Evolutionary conservation across 2,888 invertebrate genomes (phyloP).

Genomic region (Apamea crenata): DNA sequence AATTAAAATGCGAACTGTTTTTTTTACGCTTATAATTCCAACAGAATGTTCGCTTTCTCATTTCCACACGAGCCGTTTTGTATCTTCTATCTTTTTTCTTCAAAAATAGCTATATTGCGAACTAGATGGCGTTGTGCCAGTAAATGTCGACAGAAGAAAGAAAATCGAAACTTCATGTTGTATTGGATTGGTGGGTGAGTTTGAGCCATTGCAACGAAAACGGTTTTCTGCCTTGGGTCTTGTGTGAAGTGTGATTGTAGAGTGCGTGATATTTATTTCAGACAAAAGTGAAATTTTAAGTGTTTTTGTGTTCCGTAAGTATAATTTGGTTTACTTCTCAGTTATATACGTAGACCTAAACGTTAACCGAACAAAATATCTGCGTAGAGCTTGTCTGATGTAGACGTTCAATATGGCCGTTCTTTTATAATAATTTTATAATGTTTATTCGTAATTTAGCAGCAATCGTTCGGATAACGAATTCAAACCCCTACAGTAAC

Average conservation of each 20-base stretch:
- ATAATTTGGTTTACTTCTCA: constrained; percentile 61
- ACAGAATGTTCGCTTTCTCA: constrained; percentile 17
- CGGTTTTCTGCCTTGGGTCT: constrained; percentile 89
- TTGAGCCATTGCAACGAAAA: constrained; percentile 84
- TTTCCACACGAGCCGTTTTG: constrained; percentile 5
- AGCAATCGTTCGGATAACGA: constrained; percentile 27
- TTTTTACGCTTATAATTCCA: constrained; percentile 32
- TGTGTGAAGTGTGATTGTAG: constrained; percentile 86
- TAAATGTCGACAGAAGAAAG: constrained; percentile 71
- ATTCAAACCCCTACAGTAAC: constrained; percentile 8
- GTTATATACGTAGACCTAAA: constrained; percentile 52
- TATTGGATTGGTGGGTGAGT: constrained; percentile 68
- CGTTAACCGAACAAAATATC: constrained; percentile 43
- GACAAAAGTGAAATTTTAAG: constrained; percentile 81
- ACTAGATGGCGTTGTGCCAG: constrained; percentile 76
- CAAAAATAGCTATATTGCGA: constrained; percentile 1
- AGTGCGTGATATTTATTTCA: constrained; percentile 84
- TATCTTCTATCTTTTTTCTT: constrained; percentile 39
- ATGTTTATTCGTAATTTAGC: constrained; percentile 65
- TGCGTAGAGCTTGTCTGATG: constrained; percentile 69
- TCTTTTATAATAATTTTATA: constrained; percentile 78
- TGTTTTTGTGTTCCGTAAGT: constrained; percentile 87
- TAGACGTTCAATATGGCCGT: constrained; percentile 89
- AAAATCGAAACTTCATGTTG: constrained; percentile 81
- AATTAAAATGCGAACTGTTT: neutral